Percentiles rank a stretch among this genome's conserved stretches.
Conservation (phyloP, 2,888 invertebrate genomes). For the Nephrocerus scutellatus region DNA sequence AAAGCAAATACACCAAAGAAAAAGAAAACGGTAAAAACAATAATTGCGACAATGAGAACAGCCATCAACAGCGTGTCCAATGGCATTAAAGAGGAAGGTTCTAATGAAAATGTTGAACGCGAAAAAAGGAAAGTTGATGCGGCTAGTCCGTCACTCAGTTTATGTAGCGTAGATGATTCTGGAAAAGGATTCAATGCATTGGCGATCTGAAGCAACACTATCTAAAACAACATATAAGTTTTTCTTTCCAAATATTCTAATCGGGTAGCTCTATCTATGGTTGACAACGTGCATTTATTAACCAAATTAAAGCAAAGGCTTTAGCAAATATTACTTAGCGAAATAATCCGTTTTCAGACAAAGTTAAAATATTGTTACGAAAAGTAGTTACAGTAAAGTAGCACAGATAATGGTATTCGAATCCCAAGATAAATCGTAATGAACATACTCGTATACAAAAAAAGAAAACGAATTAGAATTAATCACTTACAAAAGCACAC, state of each 20-base stretch:
- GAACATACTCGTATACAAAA: no score
- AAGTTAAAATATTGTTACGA: slow-evolving; percentile 74
- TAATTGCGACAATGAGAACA: slow-evolving; percentile 24
- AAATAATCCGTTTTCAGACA: slow-evolving; percentile 63
- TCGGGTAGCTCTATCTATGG: slow-evolving; percentile 86
- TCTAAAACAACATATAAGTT: slow-evolving; percentile 53
- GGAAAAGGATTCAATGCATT: slow-evolving; percentile 45
- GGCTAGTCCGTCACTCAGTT: slow-evolving; percentile 60
- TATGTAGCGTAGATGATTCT: slow-evolving; percentile 45
- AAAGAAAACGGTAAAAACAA: slow-evolving; percentile 36
- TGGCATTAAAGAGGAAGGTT: slow-evolving; percentile 9
- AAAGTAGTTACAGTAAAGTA: no score
- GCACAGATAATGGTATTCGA: no score
- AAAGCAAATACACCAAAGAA: slow-evolving; percentile 40
- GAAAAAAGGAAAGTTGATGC: slow-evolving; percentile 38
- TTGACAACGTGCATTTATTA: slow-evolving; percentile 72
- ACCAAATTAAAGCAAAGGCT: slow-evolving; percentile 69
- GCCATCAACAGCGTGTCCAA: slow-evolving; percentile 8
- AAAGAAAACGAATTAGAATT: no score
- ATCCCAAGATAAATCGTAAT: no score
- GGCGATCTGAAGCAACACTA: slow-evolving; percentile 40
- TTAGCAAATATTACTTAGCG: slow-evolving; percentile 69
- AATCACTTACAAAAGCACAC: no score
- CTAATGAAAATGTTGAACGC: slow-evolving; percentile 20
- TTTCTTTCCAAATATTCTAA: slow-evolving; percentile 64